These are phyloP conservation scores for Bombylius major DNA, from an alignment of 2,888 invertebrate genomes.

Conservation along the genomic window DNA sequence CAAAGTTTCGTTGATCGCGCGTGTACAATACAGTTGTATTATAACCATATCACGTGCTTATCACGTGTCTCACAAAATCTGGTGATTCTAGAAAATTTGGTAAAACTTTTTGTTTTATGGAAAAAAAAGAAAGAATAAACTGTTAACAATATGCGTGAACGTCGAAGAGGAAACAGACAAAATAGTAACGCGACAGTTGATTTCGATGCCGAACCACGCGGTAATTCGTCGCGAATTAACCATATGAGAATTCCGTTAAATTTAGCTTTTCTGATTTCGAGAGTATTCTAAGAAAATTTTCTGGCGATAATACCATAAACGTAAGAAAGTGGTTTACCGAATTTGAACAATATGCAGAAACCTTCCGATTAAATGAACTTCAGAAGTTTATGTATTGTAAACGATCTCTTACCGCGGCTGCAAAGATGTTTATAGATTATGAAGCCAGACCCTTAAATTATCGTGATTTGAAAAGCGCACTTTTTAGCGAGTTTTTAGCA, in stretches of 20 bases:
- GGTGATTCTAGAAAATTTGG: too few relatives aligned
- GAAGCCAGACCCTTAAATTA: not conserved
- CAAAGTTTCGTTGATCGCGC: too few relatives aligned
- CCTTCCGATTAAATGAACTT: not conserved
- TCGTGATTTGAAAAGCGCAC: not conserved
- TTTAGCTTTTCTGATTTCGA: not conserved
- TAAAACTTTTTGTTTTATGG: too few relatives aligned
- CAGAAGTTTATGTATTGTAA: not conserved
- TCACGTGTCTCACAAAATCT: too few relatives aligned
- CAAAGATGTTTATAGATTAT: not conserved
- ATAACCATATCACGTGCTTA: too few relatives aligned
- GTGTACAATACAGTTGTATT: too few relatives aligned
- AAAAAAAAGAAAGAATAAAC: too few relatives aligned
- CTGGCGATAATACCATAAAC: not conserved
- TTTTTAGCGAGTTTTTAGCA: not conserved
- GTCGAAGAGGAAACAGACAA: not conserved
- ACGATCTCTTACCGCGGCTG: not conserved
- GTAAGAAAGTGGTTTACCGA: too few relatives aligned
- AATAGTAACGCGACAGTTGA: not conserved
- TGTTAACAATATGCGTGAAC: not conserved
- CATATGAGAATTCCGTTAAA: not conserved
- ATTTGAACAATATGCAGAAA: not conserved
- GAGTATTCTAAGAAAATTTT: not conserved
- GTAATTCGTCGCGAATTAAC: not conserved
- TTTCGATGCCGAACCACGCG: not conserved